Percentiles rank a stretch among this genome's conserved stretches.
These are phyloP conservation scores for Sylvietta virens DNA, from an alignment of 2,113 vertebrate species.

Conservation along the genomic window DNA sequence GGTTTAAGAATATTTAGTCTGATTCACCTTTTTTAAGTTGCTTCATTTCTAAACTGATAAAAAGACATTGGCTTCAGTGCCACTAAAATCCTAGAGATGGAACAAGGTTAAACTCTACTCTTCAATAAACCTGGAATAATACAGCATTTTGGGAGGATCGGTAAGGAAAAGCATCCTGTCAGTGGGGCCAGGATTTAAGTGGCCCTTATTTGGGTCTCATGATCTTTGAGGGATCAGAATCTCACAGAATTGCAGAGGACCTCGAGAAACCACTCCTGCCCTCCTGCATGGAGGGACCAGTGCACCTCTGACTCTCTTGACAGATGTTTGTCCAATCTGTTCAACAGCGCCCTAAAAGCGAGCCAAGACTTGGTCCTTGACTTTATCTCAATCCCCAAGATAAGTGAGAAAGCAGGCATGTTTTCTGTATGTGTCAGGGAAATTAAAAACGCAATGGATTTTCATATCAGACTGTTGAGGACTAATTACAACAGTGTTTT, in stretches of 20 bases:
- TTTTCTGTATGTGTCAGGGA: slow-evolving; percentile 63
- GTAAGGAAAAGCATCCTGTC: neutral
- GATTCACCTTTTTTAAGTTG: neutral
- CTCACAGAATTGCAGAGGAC: neutral
- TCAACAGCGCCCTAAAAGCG: neutral
- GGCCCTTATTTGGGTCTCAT: neutral
- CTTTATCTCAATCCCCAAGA: slow-evolving; percentile 40
- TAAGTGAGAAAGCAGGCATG: slow-evolving; percentile 57
- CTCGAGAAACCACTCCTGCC: neutral
- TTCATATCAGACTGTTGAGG: slow-evolving; percentile 68
- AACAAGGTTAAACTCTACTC: neutral
- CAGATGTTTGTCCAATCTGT: neutral
- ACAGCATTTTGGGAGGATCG: neutral
- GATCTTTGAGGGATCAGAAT: neutral
- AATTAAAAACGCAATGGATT: slow-evolving; percentile 65
- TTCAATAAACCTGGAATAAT: neutral
- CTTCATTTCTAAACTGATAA: neutral
- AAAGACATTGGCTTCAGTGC: neutral
- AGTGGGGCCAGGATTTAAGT: neutral
- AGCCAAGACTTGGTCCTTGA: neutral
- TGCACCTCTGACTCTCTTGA: neutral
- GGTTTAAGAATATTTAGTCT: neutral
- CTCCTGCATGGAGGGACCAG: rapidly evolving
- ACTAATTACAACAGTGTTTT: slow-evolving; percentile 76
- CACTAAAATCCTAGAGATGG: neutral